Evolutionary conservation across 2,797 vertebrate species (phyloP).

Genomic region (Somateria mollissima): DNA sequence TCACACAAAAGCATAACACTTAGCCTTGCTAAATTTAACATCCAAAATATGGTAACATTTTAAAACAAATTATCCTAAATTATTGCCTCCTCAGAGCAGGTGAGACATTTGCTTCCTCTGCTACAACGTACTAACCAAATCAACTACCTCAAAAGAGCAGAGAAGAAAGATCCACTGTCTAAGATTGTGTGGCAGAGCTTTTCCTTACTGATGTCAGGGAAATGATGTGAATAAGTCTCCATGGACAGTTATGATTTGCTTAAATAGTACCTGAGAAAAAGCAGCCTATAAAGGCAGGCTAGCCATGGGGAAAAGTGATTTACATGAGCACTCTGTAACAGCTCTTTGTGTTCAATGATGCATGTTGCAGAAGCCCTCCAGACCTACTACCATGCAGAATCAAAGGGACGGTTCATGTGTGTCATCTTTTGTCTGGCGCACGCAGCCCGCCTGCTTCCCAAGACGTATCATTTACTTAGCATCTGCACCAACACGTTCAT

Average conservation of each 20-base stretch:
- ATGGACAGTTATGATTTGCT: not conserved
- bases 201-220: not conserved
- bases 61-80: not conserved
- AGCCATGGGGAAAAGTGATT: not conserved
- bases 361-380: not conserved
- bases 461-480: not conserved
- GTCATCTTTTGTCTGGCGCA: not conserved
- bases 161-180: not conserved
- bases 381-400: not conserved
- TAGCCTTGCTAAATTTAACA: not conserved
- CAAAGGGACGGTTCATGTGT: not conserved
- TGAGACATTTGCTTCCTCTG: not conserved
- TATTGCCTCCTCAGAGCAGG: not conserved
- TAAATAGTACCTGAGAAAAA: not conserved
- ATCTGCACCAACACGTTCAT: not conserved
- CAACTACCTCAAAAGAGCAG: not conserved
- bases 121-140: not conserved
- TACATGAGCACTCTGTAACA: not conserved
- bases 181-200: not conserved
- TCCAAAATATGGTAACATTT: not conserved
- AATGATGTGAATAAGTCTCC: fast-evolving
- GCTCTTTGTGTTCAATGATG: not conserved
- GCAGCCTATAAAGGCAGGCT: not conserved
- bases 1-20: not conserved
- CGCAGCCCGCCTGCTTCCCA: not conserved